These are phyloP conservation scores for Macropodus opercularis DNA, from an alignment of 2,797 vertebrate genomes.

Conservation along the genomic window DNA sequence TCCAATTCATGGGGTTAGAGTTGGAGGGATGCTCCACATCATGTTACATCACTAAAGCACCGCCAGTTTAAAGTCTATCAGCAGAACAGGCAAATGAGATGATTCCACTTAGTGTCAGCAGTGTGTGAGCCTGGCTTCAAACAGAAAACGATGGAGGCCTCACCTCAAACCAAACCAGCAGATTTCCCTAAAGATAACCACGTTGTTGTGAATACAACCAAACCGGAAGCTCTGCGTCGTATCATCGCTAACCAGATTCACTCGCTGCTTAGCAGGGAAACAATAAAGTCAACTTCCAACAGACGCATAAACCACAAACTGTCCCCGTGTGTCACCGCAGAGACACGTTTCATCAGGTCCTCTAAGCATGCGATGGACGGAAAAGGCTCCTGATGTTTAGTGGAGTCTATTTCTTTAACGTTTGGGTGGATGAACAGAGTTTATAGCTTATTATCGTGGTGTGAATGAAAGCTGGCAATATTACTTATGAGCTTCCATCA, in stretches of 20 bases:
- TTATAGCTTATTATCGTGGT: constrained; percentile 25
- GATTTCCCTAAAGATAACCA: background rate
- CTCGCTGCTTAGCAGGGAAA: background rate
- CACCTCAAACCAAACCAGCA: background rate
- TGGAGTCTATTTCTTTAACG: background rate
- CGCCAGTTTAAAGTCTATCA: too few species aligned
- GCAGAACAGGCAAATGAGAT: too few species aligned
- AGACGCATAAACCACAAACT: background rate
- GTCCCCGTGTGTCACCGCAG: background rate
- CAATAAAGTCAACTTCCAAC: background rate
- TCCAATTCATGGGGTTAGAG: too few species aligned
- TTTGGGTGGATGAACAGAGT: background rate
- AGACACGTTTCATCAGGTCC: background rate
- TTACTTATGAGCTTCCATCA: constrained; percentile 18
- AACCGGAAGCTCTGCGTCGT: too few species aligned
- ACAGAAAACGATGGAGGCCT: too few species aligned
- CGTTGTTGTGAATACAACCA: too few species aligned
- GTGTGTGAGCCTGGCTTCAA: too few species aligned
- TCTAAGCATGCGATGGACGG: background rate
- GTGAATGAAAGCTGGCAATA: constrained; percentile 22
- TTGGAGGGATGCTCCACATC: too few species aligned
- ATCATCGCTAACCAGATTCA: background rate
- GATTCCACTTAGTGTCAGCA: too few species aligned
- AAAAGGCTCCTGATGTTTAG: background rate
- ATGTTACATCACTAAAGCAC: too few species aligned